Percentiles rank a stretch among this genome's conserved stretches.
Conservation (phyloP, 2,888 invertebrate genomes). For the Folsomia candida region DNA sequence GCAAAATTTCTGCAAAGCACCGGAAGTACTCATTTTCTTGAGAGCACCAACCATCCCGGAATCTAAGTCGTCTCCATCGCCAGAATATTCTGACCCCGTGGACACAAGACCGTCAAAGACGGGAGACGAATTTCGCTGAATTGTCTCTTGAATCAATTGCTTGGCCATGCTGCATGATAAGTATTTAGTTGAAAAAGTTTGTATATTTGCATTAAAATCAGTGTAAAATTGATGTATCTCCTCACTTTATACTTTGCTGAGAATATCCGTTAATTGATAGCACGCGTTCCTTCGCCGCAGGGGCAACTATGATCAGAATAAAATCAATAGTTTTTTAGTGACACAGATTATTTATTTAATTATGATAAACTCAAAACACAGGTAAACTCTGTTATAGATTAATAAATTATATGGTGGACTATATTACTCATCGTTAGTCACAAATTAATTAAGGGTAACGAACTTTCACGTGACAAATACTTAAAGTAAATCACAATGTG, state of each 20-base stretch:
- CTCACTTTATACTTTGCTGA: constrained; percentile 88
- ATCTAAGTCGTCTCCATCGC: constrained; percentile 65
- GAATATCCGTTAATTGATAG: constrained; percentile 93
- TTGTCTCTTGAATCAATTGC: constrained; percentile 90
- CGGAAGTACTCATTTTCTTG: constrained; percentile 15
- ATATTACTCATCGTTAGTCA: too few species aligned
- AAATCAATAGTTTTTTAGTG: too few species aligned
- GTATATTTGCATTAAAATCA: background rate
- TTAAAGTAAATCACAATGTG: too few species aligned
- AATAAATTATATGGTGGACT: too few species aligned
- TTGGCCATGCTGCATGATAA: constrained; percentile 72
- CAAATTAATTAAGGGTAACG: too few species aligned
- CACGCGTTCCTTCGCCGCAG: constrained; percentile 89
- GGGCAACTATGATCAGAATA: constrained; percentile 75
- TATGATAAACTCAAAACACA: too few species aligned
- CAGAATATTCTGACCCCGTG: constrained; percentile 22
- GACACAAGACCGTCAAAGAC: constrained; percentile 56
- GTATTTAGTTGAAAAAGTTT: background rate
- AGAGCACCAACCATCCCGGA: constrained; percentile 76
- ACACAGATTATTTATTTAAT: too few species aligned
- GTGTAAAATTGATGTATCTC: constrained; percentile 41
- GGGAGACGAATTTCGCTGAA: constrained; percentile 89
- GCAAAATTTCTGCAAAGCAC: constrained; percentile 62
- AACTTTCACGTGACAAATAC: too few species aligned
- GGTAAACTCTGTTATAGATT: too few species aligned